Conservation (phyloP, 2,888 invertebrate species). For the Amphipoea lucens region DNA sequence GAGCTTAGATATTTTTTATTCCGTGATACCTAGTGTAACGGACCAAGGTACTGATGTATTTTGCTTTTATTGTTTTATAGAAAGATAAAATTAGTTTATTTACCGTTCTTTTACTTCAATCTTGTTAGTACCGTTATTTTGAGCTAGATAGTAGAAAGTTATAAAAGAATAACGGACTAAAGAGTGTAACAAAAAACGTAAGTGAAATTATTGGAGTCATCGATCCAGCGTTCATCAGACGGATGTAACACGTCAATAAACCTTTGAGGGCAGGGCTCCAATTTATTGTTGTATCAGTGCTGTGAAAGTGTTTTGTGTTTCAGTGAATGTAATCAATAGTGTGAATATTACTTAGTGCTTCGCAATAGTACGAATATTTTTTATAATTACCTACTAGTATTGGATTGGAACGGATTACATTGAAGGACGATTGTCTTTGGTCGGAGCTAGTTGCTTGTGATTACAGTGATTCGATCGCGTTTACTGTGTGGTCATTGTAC, state of each 20-base stretch:
- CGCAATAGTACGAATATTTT: constrained; percentile 33
- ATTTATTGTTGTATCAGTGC: constrained; percentile 79
- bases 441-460: constrained; percentile 59
- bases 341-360: constrained; percentile 53
- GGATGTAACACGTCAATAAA: constrained; percentile 90
- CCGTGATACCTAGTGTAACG: constrained; percentile 93
- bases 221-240: constrained; percentile 85
- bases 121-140: constrained; percentile 84
- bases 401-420: constrained; percentile 59
- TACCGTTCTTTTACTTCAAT: constrained; percentile 83
- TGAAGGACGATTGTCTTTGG: constrained; percentile 73
- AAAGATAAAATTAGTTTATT: constrained; percentile 85
- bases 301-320: constrained; percentile 84
- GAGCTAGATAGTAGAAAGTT: constrained; percentile 69
- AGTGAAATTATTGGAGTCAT: constrained; percentile 79
- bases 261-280: constrained; percentile 86
- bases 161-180: constrained; percentile 57
- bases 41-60: constrained; percentile 93
- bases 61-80: constrained; percentile 80
- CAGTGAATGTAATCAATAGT: constrained; percentile 67
- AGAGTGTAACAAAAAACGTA: constrained; percentile 66
- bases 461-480: constrained; percentile 65
- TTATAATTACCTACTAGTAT: constrained; percentile 28
- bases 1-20: constrained; percentile 84
- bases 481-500: constrained; percentile 68